Percentiles rank a stretch among this genome's conserved stretches.
Evolutionary conservation across 2,888 invertebrate species (phyloP).

Genomic region (Panorpa germanica): DNA sequence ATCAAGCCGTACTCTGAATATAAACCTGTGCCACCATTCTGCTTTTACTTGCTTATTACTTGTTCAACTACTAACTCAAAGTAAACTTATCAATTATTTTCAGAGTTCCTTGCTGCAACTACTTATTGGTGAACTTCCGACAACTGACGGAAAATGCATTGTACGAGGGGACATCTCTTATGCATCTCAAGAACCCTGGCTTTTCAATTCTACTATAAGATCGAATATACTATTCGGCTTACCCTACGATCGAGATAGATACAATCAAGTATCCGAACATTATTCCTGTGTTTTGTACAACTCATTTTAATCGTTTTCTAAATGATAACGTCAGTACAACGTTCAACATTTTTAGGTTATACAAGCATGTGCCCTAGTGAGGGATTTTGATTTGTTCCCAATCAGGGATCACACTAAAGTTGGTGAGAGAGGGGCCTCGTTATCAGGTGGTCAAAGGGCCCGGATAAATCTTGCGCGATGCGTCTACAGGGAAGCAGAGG

Average conservation of each 20-base stretch:
- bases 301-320: not conserved
- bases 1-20: too few relatives aligned
- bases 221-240: constrained; percentile 63
- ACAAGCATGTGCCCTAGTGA: constrained; percentile 44
- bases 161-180: constrained; percentile 36
- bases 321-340: constrained; percentile 20
- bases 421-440: constrained; percentile 60
- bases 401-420: constrained; percentile 57
- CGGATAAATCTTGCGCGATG: constrained; percentile 53
- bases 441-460: constrained; percentile 63
- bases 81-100: constrained; percentile 12
- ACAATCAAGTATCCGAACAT: constrained; percentile 28
- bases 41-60: too few relatives aligned
- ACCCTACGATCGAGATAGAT: constrained; percentile 34
- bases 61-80: too few relatives aligned
- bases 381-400: constrained; percentile 53
- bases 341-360: constrained; percentile 27
- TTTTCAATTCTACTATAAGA: constrained; percentile 37
- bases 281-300: constrained; percentile 12
- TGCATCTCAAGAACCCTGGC: constrained; percentile 51
- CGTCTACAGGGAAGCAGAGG: constrained; percentile 50
- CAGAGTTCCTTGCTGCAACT: constrained; percentile 29
- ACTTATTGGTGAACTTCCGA: constrained; percentile 37
- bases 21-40: too few relatives aligned
- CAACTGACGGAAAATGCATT: constrained; percentile 27